Conservation (phyloP, 2,797 vertebrate genomes). For the Enteromius anoplus region DNA sequence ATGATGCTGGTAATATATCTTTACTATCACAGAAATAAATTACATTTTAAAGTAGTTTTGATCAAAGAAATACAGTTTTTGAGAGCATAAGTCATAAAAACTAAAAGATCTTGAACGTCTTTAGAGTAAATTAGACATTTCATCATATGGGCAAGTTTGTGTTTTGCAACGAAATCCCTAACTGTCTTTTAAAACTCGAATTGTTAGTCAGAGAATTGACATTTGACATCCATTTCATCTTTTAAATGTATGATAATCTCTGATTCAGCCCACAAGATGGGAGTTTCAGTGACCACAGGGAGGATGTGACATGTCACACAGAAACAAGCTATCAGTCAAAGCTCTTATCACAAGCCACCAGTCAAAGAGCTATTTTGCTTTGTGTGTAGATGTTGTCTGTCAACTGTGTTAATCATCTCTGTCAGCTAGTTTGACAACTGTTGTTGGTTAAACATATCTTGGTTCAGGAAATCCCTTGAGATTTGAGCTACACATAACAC, state of each 20-base stretch:
- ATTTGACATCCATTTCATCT: slow-evolving; percentile 2
- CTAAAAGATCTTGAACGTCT: neutral
- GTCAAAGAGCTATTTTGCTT: neutral
- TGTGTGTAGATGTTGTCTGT: slow-evolving; percentile 16
- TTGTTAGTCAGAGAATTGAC: neutral
- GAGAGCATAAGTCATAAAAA: neutral
- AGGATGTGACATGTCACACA: slow-evolving; percentile 24
- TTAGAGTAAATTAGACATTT: neutral
- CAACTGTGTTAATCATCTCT: slow-evolving; percentile 6
- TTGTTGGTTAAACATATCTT: slow-evolving; percentile 20
- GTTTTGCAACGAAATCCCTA: neutral
- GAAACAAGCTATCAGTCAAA: slow-evolving; percentile 11
- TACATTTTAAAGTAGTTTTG: neutral
- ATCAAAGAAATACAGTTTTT: neutral
- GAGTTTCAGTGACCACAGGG: neutral
- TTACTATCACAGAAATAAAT: neutral
- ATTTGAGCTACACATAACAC: slow-evolving; percentile 2
- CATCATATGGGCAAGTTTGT: slow-evolving; percentile 7
- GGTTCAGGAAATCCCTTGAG: slow-evolving; percentile 27
- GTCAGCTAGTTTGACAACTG: neutral
- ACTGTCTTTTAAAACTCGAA: neutral
- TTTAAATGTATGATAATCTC: neutral
- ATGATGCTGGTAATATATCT: neutral
- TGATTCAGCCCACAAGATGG: neutral
- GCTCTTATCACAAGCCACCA: slow-evolving; percentile 1